Evolutionary conservation across 1,140 invertebrate genomes (phyloP), one percentile per base, ranked within the genome.

Genomic region (Linepithema humile): DNA sequence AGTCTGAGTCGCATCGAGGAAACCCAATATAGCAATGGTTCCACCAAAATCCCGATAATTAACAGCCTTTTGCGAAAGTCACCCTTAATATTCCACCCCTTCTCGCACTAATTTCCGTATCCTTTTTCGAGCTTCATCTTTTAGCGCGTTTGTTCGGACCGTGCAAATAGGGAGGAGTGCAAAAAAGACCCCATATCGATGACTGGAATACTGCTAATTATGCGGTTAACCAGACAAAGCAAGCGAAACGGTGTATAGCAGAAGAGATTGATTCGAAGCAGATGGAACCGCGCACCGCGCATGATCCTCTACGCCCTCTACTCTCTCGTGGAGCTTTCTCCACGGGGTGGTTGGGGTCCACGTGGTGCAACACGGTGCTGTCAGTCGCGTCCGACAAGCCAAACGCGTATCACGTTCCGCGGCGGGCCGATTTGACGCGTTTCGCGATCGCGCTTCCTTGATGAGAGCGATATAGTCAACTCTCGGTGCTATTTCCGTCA

Each of bases 361-460:
- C 91, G 91, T 92, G 91, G 91, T 82, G 88, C 88, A 91, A 91
- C 91, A 91, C 90, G 90, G 91, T 89, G 89, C 87, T 91, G 90
- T 92, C 91, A 92, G 91, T 92, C 90, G 91, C 86, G 83, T 88
- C 69, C 84, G 50, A 90, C 90, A 85, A 91, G 89, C 83, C 90
- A 85, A 75, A 70, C 91, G 90, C 60, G 89, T 85, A 60, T 88
- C 85, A 85, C 85, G 70, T 86, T 40, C 65, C 84, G 69, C 35
- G 5, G 26, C 2, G 23, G 38, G 0, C 35, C 32, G 26, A 43
- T 57, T 32, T 43, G 12, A 43, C 35, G 48, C 23, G 57, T 32
- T 45, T 62, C 57, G 73, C 64, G 75, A 43, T 69, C 48, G 62
- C 48, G 69, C n/a, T 55, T 38, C 12, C 23, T 50, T 7, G 17